These are phyloP conservation scores for Dendrocopos noguchii DNA, from an alignment of 2,113 vertebrate species.

Conservation along the genomic window DNA sequence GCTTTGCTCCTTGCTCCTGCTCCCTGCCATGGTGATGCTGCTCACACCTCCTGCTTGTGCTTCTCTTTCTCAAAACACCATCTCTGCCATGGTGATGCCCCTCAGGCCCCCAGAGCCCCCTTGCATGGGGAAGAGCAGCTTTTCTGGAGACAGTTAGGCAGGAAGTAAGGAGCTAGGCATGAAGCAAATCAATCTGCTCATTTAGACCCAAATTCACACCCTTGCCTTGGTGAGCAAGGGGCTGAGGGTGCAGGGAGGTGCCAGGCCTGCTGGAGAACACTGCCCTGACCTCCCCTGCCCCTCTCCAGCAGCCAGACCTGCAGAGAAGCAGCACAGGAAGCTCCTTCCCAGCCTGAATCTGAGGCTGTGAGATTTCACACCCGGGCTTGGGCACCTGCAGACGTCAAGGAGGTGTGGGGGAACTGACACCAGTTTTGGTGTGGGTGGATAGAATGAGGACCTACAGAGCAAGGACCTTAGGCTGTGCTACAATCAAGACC, in stretches of 20 bases:
- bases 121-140: neutral
- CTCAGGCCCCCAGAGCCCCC: neutral
- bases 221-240: neutral
- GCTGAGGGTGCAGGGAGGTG: neutral
- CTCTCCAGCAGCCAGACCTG: neutral
- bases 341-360: neutral
- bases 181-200: neutral
- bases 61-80: neutral
- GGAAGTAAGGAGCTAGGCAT: rapidly evolving
- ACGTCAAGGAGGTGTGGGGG: neutral
- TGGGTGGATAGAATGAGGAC: neutral
- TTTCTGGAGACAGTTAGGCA: neutral
- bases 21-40: neutral
- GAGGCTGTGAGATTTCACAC: neutral
- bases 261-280: neutral
- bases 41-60: neutral
- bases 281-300: neutral
- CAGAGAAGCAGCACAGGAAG: neutral
- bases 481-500: neutral
- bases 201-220: neutral
- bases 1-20: neutral
- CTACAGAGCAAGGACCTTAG: neutral
- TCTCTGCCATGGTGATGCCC: neutral
- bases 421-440: neutral
- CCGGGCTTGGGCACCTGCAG: neutral